These are phyloP conservation scores for Stenopsyche tienmushanensis DNA, from an alignment of 1,140 invertebrate genomes.

Conservation along the genomic window DNA sequence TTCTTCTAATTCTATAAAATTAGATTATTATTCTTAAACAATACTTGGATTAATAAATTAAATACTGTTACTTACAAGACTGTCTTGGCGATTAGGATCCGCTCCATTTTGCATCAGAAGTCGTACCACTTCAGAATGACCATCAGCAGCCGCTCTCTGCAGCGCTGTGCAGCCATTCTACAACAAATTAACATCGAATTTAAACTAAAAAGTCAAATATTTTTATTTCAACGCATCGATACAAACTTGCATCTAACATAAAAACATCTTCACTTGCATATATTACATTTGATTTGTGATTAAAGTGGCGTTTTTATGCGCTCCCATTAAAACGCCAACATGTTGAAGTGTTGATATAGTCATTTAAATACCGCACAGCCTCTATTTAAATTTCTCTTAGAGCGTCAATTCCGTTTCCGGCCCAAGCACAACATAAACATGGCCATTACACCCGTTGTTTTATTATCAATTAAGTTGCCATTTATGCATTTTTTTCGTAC, in stretches of 20 bases:
- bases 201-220: too few relatives aligned
- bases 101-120: constrained; percentile 70
- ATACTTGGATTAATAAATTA: too few relatives aligned
- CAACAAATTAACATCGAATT: constrained; percentile 43
- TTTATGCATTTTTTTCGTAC: too few relatives aligned
- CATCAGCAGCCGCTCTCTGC: constrained; percentile 81
- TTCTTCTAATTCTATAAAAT: too few relatives aligned
- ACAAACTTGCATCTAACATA: too few relatives aligned
- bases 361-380: background rate
- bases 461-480: background rate
- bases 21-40: too few relatives aligned
- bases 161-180: constrained; percentile 75
- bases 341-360: background rate
- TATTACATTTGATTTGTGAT: too few relatives aligned
- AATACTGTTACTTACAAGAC: constrained; percentile 57
- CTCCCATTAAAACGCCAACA: background rate
- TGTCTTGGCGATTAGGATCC: constrained; percentile 74
- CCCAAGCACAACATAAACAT: background rate
- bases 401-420: background rate
- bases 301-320: background rate
- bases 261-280: too few relatives aligned
- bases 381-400: background rate
- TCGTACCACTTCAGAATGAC: constrained; percentile 73
- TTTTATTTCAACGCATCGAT: too few relatives aligned
- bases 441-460: background rate